These are phyloP conservation scores for Phoebastria nigripes DNA, from an alignment of 2,797 vertebrate genomes.

Conservation along the genomic window DNA sequence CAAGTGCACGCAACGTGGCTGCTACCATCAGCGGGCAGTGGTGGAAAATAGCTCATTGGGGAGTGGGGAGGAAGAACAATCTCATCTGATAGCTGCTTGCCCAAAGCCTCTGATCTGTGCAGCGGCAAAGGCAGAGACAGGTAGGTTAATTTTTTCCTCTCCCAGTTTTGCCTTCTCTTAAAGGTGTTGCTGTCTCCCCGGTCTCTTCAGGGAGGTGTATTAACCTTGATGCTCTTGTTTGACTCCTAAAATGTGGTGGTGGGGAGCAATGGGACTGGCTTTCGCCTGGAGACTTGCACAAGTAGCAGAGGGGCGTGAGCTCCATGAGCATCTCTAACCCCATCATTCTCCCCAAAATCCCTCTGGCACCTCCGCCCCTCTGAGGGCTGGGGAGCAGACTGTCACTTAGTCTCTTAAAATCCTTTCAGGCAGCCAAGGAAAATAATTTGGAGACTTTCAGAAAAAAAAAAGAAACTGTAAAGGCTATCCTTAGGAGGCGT, in stretches of 20 bases:
- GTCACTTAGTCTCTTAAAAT: neutral
- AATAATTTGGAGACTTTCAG: neutral
- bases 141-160: neutral
- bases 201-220: neutral
- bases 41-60: neutral
- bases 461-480: neutral
- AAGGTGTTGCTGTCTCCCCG: neutral
- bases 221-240: neutral
- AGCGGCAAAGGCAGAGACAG: neutral
- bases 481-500: neutral
- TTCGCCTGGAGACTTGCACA: neutral
- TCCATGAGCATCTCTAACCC: neutral
- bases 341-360: neutral
- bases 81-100: neutral
- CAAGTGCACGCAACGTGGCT: neutral
- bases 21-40: neutral
- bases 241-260: neutral
- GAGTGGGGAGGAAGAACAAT: neutral
- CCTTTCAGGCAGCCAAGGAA: neutral
- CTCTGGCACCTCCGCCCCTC: accelerated
- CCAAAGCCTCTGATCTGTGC: neutral
- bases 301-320: neutral
- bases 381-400: accelerated
- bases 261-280: neutral
- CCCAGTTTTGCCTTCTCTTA: neutral